phyloP scores from a whole-genome alignment of 2,888 invertebrate genomes.

The Amaurobius ferox region DNA sequence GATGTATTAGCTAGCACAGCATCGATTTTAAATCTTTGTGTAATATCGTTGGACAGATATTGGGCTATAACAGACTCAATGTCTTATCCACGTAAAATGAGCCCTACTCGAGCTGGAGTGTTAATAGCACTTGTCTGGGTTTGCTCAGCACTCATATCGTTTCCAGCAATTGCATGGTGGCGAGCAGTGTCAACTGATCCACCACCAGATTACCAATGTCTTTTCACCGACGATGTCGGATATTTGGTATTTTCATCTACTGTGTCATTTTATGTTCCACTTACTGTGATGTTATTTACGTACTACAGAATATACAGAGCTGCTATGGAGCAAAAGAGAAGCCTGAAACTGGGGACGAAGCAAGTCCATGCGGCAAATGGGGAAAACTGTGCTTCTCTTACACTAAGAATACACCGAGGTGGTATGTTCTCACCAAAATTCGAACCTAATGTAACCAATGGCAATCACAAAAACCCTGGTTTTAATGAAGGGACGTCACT shows the following conservation, averaged over 20 bases:
- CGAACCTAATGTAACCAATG: constrained; percentile 24
- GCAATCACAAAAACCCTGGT: constrained; percentile 17
- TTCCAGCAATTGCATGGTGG: constrained; percentile 91
- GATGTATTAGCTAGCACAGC: constrained; percentile 98
- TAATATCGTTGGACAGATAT: constrained; percentile 96
- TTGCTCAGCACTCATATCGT: constrained; percentile 96
- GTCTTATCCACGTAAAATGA: constrained; percentile 96
- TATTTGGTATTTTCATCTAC: constrained; percentile 98
- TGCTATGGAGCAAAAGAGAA: constrained; percentile 93
- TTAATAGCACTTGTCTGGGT: constrained; percentile 97
- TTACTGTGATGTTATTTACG: constrained; percentile 98
- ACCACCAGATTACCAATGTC: constrained; percentile 85
- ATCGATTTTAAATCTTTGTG: constrained; percentile 97
- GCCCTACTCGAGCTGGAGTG: constrained; percentile 88
- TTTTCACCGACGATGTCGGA: constrained; percentile 96
- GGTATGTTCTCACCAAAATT: constrained; percentile 79
- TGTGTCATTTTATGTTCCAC: constrained; percentile 97
- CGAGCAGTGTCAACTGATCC: constrained; percentile 79
- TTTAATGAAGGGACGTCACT: constrained; percentile 52
- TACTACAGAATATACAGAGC: constrained; percentile 97
- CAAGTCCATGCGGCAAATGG: constrained; percentile 77
- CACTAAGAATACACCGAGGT: constrained; percentile 94
- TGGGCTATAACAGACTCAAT: constrained; percentile 99
- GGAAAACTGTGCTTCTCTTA: constrained; percentile 80
- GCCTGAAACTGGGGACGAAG: constrained; percentile 93